phyloP scores from a whole-genome alignment of 2,113 vertebrate species.

The Corydoras maculifer region DNA sequence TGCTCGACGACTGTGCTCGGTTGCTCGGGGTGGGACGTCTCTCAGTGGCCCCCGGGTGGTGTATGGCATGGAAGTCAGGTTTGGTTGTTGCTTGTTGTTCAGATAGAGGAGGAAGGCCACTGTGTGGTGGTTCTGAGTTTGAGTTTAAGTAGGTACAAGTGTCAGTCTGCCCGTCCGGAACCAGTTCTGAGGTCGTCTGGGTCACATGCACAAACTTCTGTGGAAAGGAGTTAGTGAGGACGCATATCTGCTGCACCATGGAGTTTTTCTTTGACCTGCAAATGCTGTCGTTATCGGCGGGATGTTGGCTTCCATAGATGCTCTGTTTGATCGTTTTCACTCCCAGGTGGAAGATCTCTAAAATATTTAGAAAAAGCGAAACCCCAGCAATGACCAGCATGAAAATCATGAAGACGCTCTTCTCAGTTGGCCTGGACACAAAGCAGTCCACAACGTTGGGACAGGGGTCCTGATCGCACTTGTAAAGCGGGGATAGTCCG shows the following conservation, averaged over 20 bases:
- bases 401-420: constrained; percentile 93
- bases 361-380: constrained; percentile 81
- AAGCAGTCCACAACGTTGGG: constrained; percentile 91
- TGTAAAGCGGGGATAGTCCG: constrained; percentile 80
- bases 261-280: constrained; percentile 77
- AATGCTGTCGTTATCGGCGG: constrained; percentile 62
- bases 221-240: constrained; percentile 60
- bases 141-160: constrained; percentile 39
- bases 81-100: constrained; percentile 51
- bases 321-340: constrained; percentile 77
- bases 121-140: constrained; percentile 32
- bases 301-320: constrained; percentile 60
- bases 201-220: constrained; percentile 63
- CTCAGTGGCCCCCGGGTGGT: constrained; percentile 37
- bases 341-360: constrained; percentile 87
- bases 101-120: neutral
- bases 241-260: constrained; percentile 61
- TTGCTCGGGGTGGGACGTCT: constrained; percentile 47
- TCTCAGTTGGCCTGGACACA: constrained; percentile 90
- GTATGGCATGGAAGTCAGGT: constrained; percentile 56
- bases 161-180: constrained; percentile 52
- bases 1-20: constrained; percentile 56
- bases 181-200: constrained; percentile 49
- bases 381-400: constrained; percentile 87
- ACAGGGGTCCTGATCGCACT: constrained; percentile 79